These are phyloP conservation scores for Vultur gryphus DNA, from an alignment of 2,797 vertebrate species.

Conservation along the genomic window DNA sequence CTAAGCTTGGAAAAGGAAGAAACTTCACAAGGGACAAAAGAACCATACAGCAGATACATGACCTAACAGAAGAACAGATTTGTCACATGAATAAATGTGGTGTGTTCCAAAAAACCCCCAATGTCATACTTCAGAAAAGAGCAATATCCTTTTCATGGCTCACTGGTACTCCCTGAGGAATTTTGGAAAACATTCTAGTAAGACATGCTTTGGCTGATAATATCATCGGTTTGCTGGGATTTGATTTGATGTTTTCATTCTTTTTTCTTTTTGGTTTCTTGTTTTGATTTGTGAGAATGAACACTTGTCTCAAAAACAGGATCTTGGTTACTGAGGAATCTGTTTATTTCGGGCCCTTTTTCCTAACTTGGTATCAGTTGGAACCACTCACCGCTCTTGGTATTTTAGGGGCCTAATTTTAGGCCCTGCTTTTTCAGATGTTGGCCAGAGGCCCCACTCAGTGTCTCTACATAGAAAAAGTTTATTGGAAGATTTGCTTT, in stretches of 20 bases:
- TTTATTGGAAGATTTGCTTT: neutral
- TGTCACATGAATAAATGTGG: neutral
- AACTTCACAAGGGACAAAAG: neutral
- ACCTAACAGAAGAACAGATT: neutral
- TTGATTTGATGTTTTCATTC: constrained; percentile 43
- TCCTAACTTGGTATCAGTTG: constrained; percentile 59
- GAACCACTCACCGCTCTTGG: neutral
- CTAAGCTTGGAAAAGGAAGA: neutral
- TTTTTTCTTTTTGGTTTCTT: constrained; percentile 33
- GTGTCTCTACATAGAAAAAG: neutral
- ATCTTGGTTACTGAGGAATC: constrained; percentile 57
- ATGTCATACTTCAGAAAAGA: neutral
- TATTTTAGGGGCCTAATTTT: constrained; percentile 46
- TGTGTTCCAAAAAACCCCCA: neutral
- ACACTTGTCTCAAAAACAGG: constrained; percentile 62
- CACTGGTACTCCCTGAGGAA: constrained; percentile 11
- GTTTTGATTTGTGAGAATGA: constrained; percentile 48
- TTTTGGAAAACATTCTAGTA: constrained; percentile 17
- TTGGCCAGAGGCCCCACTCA: neutral
- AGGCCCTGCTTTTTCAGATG: neutral
- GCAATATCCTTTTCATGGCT: constrained; percentile 17
- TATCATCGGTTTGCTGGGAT: neutral
- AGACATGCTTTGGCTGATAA: constrained; percentile 17
- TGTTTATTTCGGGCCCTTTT: constrained; percentile 45
- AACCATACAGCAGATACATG: neutral